Evolutionary conservation across 1,140 invertebrate genomes (phyloP).

Genomic region (Metopolophium dirhodum): DNA sequence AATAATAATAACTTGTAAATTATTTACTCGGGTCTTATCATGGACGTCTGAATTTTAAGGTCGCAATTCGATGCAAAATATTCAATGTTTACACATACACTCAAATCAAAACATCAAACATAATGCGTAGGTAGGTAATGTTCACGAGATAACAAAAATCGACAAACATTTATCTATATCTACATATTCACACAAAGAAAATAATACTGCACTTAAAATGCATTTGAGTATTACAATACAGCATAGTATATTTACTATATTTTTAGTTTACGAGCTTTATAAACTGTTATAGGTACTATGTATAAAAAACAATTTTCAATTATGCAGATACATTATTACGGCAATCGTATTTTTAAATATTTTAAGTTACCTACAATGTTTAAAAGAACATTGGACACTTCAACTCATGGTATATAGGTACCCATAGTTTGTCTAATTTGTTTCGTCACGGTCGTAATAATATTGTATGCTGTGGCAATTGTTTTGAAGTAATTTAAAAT

Average conservation of each 20-base stretch:
- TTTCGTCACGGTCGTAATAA: not conserved
- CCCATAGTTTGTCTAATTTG: too few species aligned
- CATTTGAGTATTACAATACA: not conserved
- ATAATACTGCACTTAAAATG: not conserved
- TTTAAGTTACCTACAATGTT: not conserved
- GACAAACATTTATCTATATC: not conserved
- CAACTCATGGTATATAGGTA: too few species aligned
- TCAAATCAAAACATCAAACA: constrained; percentile 11
- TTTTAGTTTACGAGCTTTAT: not conserved
- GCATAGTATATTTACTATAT: not conserved
- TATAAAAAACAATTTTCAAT: not conserved
- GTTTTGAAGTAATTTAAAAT: not conserved
- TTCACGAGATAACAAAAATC: not conserved
- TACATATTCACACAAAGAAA: not conserved
- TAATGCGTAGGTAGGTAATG: not conserved
- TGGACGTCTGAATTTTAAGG: constrained; percentile 3
- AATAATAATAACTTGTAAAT: constrained; percentile 15
- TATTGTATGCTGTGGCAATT: not conserved
- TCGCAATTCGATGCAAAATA: constrained; percentile 3
- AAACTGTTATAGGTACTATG: not conserved
- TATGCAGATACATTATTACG: not conserved
- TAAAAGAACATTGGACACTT: too few species aligned
- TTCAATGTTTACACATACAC: constrained; percentile 11
- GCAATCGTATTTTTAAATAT: not conserved
- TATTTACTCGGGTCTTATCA: not conserved